Conservation (phyloP, 1,140 invertebrate genomes). For the Stenopsyche tienmushanensis region DNA sequence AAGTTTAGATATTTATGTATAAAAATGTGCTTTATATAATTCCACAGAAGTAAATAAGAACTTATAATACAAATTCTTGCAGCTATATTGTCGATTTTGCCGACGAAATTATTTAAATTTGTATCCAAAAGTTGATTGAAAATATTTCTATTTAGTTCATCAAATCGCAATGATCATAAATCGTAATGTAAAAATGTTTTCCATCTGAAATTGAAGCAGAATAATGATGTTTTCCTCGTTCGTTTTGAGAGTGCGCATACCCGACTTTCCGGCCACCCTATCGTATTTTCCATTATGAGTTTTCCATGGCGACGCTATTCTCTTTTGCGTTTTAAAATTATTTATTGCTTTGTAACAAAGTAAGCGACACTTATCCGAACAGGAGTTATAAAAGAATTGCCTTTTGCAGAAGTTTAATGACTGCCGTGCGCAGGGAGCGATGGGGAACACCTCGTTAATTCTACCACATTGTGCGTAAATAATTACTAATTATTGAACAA, state of each 20-base stretch:
- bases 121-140: no score
- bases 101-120: no score
- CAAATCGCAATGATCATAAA: not conserved
- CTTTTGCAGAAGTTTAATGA: constrained; percentile 15
- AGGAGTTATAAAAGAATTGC: not conserved
- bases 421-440: not conserved
- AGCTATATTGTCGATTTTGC: no score
- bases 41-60: no score
- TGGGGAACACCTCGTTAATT: constrained; percentile 30
- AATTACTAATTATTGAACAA: constrained; percentile 25
- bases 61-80: no score
- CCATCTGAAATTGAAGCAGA: not conserved
- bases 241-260: not conserved
- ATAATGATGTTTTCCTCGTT: not conserved
- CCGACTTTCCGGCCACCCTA: not conserved
- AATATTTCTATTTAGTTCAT: no score
- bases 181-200: not conserved
- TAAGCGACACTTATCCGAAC: not conserved
- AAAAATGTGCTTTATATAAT: no score
- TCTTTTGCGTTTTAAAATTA: constrained; percentile 1
- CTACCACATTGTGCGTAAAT: constrained; percentile 31
- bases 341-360: not conserved
- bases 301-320: constrained; percentile 13
- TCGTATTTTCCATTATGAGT: constrained; percentile 5
- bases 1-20: no score